Evolutionary conservation across 2,888 invertebrate species (phyloP).

Genomic region (Iphiclides podalirius): DNA sequence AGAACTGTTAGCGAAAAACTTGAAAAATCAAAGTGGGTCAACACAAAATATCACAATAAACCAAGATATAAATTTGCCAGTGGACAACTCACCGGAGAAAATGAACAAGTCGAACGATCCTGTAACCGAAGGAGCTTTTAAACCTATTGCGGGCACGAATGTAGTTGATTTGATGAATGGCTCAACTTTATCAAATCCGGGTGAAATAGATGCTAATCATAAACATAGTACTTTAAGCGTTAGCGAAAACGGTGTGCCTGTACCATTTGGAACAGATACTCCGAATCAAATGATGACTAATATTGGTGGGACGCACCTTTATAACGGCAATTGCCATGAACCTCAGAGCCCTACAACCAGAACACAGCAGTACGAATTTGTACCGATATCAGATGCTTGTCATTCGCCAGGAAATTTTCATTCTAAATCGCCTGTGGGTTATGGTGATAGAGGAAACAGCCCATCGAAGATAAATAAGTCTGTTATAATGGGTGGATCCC

Average conservation of each 20-base stretch:
- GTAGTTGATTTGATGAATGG: slow-evolving; percentile 43
- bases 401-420: slow-evolving; percentile 80
- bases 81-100: slow-evolving; percentile 46
- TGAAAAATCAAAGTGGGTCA: slow-evolving; percentile 72
- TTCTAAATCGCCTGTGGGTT: slow-evolving; percentile 66
- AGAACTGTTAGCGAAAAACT: slow-evolving; percentile 84
- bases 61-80: slow-evolving; percentile 42
- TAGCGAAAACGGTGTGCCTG: slow-evolving; percentile 51
- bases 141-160: slow-evolving; percentile 43
- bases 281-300: slow-evolving; percentile 42
- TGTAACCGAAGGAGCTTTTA: slow-evolving; percentile 54
- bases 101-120: slow-evolving; percentile 40
- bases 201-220: slow-evolving; percentile 36
- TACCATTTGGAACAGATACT: slow-evolving; percentile 42
- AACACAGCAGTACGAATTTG: slow-evolving; percentile 90
- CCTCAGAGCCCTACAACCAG: slow-evolving; percentile 89
- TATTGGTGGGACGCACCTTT: slow-evolving; percentile 46
- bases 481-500: slow-evolving; percentile 60
- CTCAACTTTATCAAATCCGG: slow-evolving; percentile 37
- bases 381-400: slow-evolving; percentile 91
- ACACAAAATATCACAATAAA: slow-evolving; percentile 37
- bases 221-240: slow-evolving; percentile 47
- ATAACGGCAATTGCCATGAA: slow-evolving; percentile 71
- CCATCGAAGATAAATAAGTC: slow-evolving; percentile 59
- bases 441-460: slow-evolving; percentile 59